Base-by-base conservation (phyloP, 2,113 vertebrate species). In the Macrotus californicus region DNA sequence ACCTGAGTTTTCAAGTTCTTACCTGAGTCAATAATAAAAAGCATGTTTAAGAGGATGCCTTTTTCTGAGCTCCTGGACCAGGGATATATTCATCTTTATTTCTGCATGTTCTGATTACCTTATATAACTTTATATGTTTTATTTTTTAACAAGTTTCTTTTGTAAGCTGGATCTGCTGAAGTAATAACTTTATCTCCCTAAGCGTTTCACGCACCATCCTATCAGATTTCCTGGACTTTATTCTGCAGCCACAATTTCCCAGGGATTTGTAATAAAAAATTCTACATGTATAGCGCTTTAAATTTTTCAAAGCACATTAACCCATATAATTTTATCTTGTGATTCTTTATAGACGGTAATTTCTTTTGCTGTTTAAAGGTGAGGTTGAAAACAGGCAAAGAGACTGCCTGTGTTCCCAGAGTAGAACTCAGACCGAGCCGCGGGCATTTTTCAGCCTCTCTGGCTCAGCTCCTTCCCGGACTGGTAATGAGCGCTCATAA, bases 251-350 rank as follows among this genome's bases (percentile, higher is more conserved):
- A 80, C 18, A 56, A 36, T 76, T 94, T 80, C 87, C 84, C 22
- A 14, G 52, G 66, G 87, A 43, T 95, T 59, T 86, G 48, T 39
- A 64, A 92, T 94, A 89, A 96, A 95, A 96, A 56, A 76, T 59
- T 83, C 26, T 73, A 52, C 43, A 29, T 73, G 54, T 31, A 83
- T 7, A 41, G 41, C 85, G 61, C 48, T 82, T 94, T 61, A 87
- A 85, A 93, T 83, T 94, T 95, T 89, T 88, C 52, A 73, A 87
- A 97, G 80, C 13, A 16, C 41, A 24, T 89, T 93, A 91, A 79
- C 31, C 31, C 52, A 41, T 59, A 43, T 73, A 69, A 79, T 93
- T 93, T 91, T 91, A 84, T 54, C 69, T 64, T 77, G 22, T 70
- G 69, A 66, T 50, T 94, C 54, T 14, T 69, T 87, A 3, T 22